Conservation (phyloP, 2,113 vertebrate genomes). For the Nymphicus hollandicus region DNA sequence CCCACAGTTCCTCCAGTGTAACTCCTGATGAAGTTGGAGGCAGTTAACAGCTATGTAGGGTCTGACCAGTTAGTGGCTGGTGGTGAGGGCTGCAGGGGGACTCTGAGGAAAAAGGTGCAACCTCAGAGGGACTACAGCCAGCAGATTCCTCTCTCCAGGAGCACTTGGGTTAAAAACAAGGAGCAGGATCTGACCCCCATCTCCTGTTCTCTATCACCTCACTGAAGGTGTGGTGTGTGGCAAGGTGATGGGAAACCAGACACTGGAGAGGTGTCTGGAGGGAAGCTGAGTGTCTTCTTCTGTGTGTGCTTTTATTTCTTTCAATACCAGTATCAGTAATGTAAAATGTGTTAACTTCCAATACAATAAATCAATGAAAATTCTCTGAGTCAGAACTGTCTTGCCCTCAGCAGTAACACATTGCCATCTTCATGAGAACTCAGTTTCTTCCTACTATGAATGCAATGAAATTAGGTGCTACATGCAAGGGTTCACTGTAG, state of each 20-base stretch:
- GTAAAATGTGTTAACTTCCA: background rate
- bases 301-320: background rate
- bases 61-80: background rate
- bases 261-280: background rate
- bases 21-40: background rate
- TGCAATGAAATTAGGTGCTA: background rate
- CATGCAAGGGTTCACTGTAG: background rate
- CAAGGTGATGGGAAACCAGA: background rate
- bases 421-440: background rate
- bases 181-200: background rate
- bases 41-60: background rate
- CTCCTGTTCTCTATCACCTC: background rate
- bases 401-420: background rate
- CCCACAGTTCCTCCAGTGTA: background rate
- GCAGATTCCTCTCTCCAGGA: background rate
- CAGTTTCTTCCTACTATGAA: background rate
- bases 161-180: background rate
- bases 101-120: background rate
- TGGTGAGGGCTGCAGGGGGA: background rate
- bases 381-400: background rate
- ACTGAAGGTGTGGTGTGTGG: rapidly evolving
- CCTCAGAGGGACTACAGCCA: background rate
- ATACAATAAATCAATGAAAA: background rate
- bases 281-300: background rate
- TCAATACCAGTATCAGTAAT: background rate